Percentiles rank a stretch among this genome's conserved stretches.
These are phyloP conservation scores for Mongoloraphidia duomilia DNA, from an alignment of 2,888 invertebrate genomes.

Conservation along the genomic window DNA sequence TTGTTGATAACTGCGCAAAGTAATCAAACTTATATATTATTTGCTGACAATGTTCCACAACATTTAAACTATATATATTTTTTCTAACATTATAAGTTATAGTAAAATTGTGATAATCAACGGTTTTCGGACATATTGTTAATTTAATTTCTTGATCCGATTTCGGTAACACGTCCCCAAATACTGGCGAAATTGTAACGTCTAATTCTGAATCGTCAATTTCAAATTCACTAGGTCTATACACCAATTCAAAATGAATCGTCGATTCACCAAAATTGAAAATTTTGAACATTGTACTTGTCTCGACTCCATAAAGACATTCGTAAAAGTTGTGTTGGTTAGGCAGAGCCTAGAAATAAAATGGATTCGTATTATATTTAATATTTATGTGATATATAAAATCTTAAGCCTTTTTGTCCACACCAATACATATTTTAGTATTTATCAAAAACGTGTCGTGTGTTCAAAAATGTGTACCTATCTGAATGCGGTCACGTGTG, in stretches of 20 bases:
- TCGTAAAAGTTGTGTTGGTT: conserved; percentile 23
- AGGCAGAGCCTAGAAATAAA: conserved; percentile 28
- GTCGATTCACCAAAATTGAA: conserved; percentile 29
- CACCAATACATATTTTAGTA: neutral
- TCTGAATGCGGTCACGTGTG: too few species aligned
- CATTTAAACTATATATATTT: neutral
- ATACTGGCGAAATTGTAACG: conserved; percentile 17
- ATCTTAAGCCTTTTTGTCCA: neutral
- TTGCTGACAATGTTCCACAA: neutral
- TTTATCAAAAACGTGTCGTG: neutral
- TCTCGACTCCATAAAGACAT: conserved; percentile 19
- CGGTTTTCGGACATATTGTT: neutral
- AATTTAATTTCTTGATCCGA: neutral
- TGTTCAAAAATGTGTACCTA: too few species aligned
- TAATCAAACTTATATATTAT: conserved; percentile 1
- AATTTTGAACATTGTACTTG: conserved; percentile 23
- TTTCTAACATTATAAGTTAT: conserved; percentile 5
- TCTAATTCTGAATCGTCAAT: conserved; percentile 13
- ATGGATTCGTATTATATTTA: too few species aligned
- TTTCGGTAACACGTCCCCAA: neutral
- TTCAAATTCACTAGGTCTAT: conserved; percentile 13
- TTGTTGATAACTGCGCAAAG: neutral
- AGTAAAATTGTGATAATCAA: neutral
- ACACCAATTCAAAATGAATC: conserved; percentile 24
- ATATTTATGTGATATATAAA: neutral